phyloP scores from a whole-genome alignment of 2,113 vertebrate species.

The Dicerorhinus sumatrensis region DNA sequence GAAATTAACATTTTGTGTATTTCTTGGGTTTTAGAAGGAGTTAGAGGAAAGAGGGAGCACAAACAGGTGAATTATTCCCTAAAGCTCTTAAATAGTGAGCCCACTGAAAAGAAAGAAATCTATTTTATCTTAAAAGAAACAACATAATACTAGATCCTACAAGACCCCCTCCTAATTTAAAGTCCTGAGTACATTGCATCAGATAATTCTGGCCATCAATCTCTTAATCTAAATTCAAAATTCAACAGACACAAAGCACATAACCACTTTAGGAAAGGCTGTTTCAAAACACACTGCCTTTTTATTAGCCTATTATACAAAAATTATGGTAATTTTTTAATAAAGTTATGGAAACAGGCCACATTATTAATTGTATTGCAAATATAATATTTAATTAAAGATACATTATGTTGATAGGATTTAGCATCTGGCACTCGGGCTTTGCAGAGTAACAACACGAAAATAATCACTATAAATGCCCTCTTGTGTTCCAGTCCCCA shows the following conservation, averaged over 20 bases:
- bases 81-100: neutral
- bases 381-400: slow-evolving; percentile 83
- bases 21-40: neutral
- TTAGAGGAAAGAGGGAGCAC: neutral
- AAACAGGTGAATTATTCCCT: neutral
- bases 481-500: neutral
- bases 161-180: neutral
- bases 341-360: slow-evolving; percentile 69
- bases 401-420: slow-evolving; percentile 75
- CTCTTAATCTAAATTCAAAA: slow-evolving; percentile 68
- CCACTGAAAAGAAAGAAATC: neutral
- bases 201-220: slow-evolving; percentile 42
- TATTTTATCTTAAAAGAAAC: slow-evolving; percentile 25
- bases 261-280: slow-evolving; percentile 69
- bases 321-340: slow-evolving; percentile 79
- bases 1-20: neutral
- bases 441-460: slow-evolving; percentile 61
- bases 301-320: slow-evolving; percentile 76
- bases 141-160: neutral
- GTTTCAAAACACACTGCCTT: slow-evolving; percentile 71
- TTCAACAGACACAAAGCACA: slow-evolving; percentile 58
- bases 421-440: slow-evolving; percentile 72
- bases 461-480: slow-evolving; percentile 18
- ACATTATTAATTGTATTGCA: slow-evolving; percentile 78
- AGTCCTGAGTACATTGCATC: neutral